These are phyloP conservation scores for Drosophila kepulauana DNA, from an alignment of 1,140 invertebrate genomes.

Conservation along the genomic window DNA sequence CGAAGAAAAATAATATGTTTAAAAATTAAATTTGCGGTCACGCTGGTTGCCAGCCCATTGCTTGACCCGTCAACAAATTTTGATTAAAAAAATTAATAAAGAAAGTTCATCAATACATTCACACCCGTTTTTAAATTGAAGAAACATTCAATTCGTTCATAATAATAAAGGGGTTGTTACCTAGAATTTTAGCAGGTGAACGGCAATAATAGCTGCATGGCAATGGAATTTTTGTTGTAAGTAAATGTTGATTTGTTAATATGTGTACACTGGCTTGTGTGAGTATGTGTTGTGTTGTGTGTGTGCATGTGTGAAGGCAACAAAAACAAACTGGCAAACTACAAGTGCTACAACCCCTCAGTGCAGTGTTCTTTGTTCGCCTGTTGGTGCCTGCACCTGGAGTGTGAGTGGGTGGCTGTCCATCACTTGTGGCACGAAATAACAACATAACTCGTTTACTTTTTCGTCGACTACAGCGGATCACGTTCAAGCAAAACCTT, in stretches of 20 bases:
- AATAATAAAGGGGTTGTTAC: conserved; percentile 1
- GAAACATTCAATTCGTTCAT: conserved; percentile 2
- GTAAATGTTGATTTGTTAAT: conserved; percentile 50
- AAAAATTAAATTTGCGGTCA: not conserved
- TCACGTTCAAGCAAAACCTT: conserved; percentile 97
- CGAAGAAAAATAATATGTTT: not conserved
- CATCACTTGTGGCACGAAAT: conserved; percentile 17
- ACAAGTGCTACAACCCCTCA: conserved; percentile 51
- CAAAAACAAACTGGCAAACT: conserved; percentile 41
- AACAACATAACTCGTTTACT: not conserved
- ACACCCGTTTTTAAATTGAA: not conserved
- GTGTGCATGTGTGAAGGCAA: conserved; percentile 10
- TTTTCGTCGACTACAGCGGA: conserved; percentile 49
- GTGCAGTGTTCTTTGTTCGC: conserved; percentile 42
- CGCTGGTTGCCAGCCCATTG: conserved; percentile 33
- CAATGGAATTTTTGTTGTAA: conserved; percentile 84
- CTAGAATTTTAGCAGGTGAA: conserved; percentile 17
- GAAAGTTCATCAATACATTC: not conserved
- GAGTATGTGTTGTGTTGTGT: not conserved
- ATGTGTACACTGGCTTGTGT: too few relatives aligned
- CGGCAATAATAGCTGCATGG: conserved; percentile 61
- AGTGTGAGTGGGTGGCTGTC: conserved; percentile 32
- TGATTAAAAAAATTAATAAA: conserved; percentile 28
- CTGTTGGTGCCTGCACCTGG: conserved; percentile 6
- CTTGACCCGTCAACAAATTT: conserved; percentile 45